These are phyloP conservation scores for Darevskia mixta DNA, from an alignment of 2,797 vertebrate species.

Conservation along the genomic window DNA sequence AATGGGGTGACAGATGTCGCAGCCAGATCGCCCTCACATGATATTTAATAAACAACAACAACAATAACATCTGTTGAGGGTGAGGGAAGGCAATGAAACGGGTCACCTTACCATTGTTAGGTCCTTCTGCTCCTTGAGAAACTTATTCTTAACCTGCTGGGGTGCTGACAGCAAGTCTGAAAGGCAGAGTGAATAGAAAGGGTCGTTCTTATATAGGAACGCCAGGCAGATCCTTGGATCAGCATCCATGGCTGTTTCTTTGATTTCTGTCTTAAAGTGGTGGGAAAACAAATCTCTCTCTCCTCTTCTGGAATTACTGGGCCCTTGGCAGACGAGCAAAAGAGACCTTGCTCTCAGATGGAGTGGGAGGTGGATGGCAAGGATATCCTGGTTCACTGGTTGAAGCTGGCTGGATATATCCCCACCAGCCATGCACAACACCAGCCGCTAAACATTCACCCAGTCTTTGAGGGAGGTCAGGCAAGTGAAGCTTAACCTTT, in stretches of 20 bases:
- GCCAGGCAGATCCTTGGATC: constrained; percentile 54
- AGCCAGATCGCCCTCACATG: too few species aligned
- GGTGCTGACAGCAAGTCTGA: constrained; percentile 70
- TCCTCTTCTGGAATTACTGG: not conserved
- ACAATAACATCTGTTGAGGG: not conserved
- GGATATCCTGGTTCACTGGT: constrained; percentile 5
- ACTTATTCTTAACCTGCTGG: constrained; percentile 66
- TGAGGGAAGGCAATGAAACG: not conserved
- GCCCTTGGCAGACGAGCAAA: not conserved
- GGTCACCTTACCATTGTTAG: constrained; percentile 59
- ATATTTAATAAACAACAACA: too few species aligned
- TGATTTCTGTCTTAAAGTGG: not conserved
- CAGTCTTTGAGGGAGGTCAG: constrained; percentile 22
- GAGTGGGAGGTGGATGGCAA: not conserved
- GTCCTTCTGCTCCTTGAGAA: constrained; percentile 71
- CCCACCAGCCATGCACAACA: not conserved
- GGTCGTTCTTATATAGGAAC: constrained; percentile 65
- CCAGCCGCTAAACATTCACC: constrained; percentile 45
- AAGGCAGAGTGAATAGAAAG: constrained; percentile 69
- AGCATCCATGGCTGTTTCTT: constrained; percentile 40
- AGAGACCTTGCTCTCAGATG: not conserved
- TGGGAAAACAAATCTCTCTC: not conserved
- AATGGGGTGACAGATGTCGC: too few species aligned
- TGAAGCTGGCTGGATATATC: not conserved
- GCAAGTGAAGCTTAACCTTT: constrained; percentile 33